Evolutionary conservation across 2,113 vertebrate species (phyloP).

Genomic region (Eonycteris spelaea): DNA sequence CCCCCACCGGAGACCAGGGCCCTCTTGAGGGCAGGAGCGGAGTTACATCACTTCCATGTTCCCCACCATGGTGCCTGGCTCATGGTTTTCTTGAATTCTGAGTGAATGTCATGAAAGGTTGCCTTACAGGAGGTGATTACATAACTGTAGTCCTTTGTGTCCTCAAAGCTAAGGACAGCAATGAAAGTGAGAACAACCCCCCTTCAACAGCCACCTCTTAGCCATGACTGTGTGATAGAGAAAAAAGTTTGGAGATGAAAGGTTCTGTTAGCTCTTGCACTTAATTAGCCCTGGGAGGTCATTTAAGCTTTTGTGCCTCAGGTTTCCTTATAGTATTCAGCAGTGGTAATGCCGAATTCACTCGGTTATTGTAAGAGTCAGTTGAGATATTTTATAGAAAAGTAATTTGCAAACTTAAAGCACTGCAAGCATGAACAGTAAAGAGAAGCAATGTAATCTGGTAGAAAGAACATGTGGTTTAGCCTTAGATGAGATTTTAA

Average conservation of each 20-base stretch:
- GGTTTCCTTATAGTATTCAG: not conserved
- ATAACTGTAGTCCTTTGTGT: not conserved
- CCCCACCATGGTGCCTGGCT: not conserved
- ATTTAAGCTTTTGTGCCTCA: not conserved
- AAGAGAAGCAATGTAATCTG: not conserved
- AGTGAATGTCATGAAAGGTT: not conserved
- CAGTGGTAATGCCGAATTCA: not conserved
- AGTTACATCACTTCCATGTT: not conserved
- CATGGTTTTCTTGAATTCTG: not conserved
- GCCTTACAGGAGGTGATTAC: not conserved
- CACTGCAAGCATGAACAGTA: not conserved
- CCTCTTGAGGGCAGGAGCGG: not conserved
- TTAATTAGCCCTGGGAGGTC: not conserved
- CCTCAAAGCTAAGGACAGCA: not conserved
- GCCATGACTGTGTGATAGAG: not conserved
- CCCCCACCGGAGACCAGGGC: not conserved
- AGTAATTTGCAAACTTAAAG: not conserved
- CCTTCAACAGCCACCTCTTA: not conserved
- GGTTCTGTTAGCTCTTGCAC: not conserved
- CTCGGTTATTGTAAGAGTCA: not conserved
- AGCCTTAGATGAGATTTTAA: slow-evolving; percentile 28
- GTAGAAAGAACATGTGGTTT: not conserved
- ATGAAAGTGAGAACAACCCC: not conserved
- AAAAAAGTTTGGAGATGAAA: slow-evolving; percentile 5
- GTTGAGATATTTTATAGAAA: not conserved